Evolutionary conservation across 1,140 invertebrate species (phyloP), one percentile per base, ranked within the genome.

Genomic region (Bombus polaris): DNA sequence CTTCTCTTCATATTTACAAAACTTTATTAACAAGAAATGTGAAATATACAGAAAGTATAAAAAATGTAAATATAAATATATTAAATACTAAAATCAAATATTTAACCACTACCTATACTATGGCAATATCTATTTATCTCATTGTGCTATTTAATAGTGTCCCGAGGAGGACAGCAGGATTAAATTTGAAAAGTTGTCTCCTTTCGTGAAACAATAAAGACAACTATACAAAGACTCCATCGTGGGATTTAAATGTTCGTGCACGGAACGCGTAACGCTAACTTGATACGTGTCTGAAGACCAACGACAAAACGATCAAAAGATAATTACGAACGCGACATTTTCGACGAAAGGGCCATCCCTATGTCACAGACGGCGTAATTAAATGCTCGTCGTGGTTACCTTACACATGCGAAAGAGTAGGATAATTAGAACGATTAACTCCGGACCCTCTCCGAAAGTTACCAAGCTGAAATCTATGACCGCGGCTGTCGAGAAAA

Each of bases 381-480:
- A 89, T 87, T 89, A 89, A 86, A 77, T 53, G 78, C 35, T 42
- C 79, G 62, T 81, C 73, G 35, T 12, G 65, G 39, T 76, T 62
- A 81, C 66, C 65, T 53, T 44, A 57, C 35, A 62, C 68, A 77
- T 35, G 65, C 39, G 78, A 59, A 72, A 28, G 70, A 66, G 80
- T 70, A 65, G 37, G 66, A 74, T 76, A 87, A 89, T 89, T 83
- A 87, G 77, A 87, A 44, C 66, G 70, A 79, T 47, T 89, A 87
- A 89, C 81, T 87, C 39, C 37, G 62, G 10, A 6, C 47, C 15
- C 39, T 44, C 39, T 57, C 57, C 25, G 59, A 81, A 68, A 42
- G 47, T 39, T 22, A 13, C 44, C 75, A 32, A 35, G 65, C 13
- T 57, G 35, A 70, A 84, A 79, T 79, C 68, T 57, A 84, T 25